Percentiles rank a stretch among this genome's conserved stretches.
phyloP scores from a whole-genome alignment of 2,797 vertebrate genomes.

The Chelonia mydas region DNA sequence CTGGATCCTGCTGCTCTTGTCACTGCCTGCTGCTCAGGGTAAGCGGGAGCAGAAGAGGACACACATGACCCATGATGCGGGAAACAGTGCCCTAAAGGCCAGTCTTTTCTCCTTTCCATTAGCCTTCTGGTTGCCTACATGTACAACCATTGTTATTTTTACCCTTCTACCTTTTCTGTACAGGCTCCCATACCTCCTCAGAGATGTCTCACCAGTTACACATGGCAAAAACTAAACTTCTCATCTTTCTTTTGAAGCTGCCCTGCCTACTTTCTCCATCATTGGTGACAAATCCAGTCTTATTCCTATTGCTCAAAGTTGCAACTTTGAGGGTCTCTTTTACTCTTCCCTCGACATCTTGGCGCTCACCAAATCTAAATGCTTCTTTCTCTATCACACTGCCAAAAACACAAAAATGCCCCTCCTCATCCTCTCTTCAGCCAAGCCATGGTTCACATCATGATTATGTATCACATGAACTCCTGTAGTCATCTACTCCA shows the following conservation, averaged over 20 bases:
- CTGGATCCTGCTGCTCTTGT: not conserved
- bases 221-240: not conserved
- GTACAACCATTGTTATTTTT: not conserved
- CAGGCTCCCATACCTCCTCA: not conserved
- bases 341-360: not conserved
- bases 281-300: not conserved
- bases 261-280: not conserved
- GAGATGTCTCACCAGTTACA: not conserved
- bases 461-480: not conserved
- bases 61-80: too few relatives aligned
- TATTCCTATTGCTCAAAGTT: not conserved
- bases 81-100: not conserved
- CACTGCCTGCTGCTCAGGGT: not conserved
- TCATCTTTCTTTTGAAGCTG: not conserved
- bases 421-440: not conserved
- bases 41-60: not conserved
- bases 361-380: not conserved
- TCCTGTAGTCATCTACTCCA: not conserved
- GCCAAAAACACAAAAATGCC: not conserved
- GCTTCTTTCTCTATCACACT: not conserved
- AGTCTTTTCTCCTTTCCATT: not conserved
- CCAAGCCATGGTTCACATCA: not conserved
- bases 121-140: not conserved
- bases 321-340: too few relatives aligned
- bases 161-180: not conserved